Base-by-base conservation (phyloP, 2,113 vertebrate genomes). In the Pachycephala philippinensis region DNA sequence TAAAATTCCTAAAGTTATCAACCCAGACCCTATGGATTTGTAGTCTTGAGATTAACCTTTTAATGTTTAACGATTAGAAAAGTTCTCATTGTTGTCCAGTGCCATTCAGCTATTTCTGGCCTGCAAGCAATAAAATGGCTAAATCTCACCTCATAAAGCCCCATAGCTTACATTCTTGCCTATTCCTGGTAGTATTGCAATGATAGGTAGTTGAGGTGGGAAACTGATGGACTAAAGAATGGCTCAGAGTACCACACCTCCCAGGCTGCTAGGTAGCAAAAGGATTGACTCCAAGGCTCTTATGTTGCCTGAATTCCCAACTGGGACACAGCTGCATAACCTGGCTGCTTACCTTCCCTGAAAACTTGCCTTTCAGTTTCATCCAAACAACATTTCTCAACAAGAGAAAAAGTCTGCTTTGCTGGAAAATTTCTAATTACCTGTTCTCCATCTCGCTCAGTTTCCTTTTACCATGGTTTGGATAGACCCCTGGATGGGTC, bases 1-100 rank as follows among this genome's bases (percentile, higher is more conserved):
- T 75, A 95, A 96, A 96, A 97, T 95, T 96, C 85, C 83, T 92
- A 11, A 83, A 84, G 63, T 80, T 93, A 88, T 93, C 92, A 88
- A 71, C 13, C 44, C 31, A 91, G 64, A 71, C 85, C 22, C 42
- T 77, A 56, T 28, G 63, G 59, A 93, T 90, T 84, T 92, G 27
- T 68, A 78, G 57, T 54, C 54, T 59, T 39, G 18, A 84, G 80
- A 86, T 95, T 81, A 96, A 66, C 59, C 31, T 94, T 94, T 94
- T 78, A 92, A 90, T 75, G 28, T 90, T 81, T 86, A 90, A 30
- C 60, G 60, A 15, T 77, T 80, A 56, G 37, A 61, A 76, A 84
- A 91, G 20, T 95, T 84, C 89, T 61, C 72, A 65, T 45, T 89
- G 65, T 87, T 87, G 56, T 50, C 49, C 45, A 42, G 28, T 90